A percentile compares a stretch with the other conserved stretches of the same genome.
Evolutionary conservation across 2,113 vertebrate species (phyloP).

Genomic region (Aegotheles bennettii): DNA sequence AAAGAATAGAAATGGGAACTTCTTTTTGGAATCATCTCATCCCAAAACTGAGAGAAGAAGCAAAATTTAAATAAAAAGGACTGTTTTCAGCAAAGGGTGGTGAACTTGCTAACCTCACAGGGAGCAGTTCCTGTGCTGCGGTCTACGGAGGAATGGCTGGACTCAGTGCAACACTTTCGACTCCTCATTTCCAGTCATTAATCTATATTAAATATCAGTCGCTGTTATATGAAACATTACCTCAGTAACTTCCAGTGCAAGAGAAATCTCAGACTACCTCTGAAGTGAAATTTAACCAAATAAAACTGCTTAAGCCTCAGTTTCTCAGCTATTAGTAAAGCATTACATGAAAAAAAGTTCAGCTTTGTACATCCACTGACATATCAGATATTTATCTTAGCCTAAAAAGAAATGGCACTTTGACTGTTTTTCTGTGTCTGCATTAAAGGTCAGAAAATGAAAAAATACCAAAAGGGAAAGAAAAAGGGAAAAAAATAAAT

Average conservation of each 20-base stretch:
- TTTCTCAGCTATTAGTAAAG: background rate
- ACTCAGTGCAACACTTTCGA: background rate
- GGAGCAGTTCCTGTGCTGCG: background rate
- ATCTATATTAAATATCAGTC: background rate
- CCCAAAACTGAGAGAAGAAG: constrained; percentile 52
- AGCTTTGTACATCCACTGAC: background rate
- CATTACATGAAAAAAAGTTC: background rate
- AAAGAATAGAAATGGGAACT: background rate
- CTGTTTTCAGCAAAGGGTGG: background rate
- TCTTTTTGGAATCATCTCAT: background rate
- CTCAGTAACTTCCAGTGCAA: fast-evolving
- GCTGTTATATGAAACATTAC: background rate
- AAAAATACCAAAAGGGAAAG: background rate
- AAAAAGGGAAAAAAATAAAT: background rate
- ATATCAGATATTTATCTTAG: background rate
- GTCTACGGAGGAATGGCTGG: background rate
- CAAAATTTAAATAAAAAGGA: background rate
- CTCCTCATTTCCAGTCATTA: background rate
- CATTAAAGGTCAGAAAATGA: background rate
- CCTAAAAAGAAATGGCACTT: background rate
- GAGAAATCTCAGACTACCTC: background rate
- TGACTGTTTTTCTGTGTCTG: background rate
- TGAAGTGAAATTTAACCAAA: background rate
- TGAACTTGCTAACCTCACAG: background rate
- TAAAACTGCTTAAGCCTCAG: background rate